Conservation (phyloP, 2,113 vertebrate genomes). For the Stegastes partitus region DNA sequence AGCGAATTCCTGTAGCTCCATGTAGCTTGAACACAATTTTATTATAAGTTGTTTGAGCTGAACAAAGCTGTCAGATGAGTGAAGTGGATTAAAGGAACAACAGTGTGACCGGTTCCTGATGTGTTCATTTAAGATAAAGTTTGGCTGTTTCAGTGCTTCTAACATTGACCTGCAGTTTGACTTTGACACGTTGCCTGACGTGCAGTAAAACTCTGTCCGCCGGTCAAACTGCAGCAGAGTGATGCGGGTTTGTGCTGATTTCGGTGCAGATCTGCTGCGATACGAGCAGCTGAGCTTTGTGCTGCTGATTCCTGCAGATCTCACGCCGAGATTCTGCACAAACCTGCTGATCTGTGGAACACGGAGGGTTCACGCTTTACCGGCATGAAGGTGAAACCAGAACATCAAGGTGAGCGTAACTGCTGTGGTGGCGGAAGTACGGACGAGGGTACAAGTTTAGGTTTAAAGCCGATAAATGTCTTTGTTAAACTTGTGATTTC, state of each 20-base stretch:
- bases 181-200: not conserved
- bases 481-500: too few relatives aligned
- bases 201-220: not conserved
- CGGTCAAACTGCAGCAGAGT: constrained; percentile 9
- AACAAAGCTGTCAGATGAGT: too few relatives aligned
- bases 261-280: constrained; percentile 63
- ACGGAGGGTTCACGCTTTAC: constrained; percentile 21
- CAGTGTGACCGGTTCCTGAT: too few relatives aligned
- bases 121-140: not conserved
- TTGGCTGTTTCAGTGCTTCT: too few relatives aligned
- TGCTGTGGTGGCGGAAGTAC: too few relatives aligned
- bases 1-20: too few relatives aligned
- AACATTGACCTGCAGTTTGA: not conserved
- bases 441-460: too few relatives aligned
- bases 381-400: constrained; percentile 58
- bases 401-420: constrained; percentile 16
- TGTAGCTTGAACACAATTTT: too few relatives aligned
- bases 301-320: constrained; percentile 79
- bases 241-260: constrained; percentile 11
- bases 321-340: constrained; percentile 56
- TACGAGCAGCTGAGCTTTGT: constrained; percentile 29
- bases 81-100: too few relatives aligned
- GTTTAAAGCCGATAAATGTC: too few relatives aligned
- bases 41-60: too few relatives aligned
- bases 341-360: constrained; percentile 78